Evolutionary conservation across 1,140 invertebrate species (phyloP), one percentile per base, ranked within the genome.

Genomic region (Lineus longissimus): DNA sequence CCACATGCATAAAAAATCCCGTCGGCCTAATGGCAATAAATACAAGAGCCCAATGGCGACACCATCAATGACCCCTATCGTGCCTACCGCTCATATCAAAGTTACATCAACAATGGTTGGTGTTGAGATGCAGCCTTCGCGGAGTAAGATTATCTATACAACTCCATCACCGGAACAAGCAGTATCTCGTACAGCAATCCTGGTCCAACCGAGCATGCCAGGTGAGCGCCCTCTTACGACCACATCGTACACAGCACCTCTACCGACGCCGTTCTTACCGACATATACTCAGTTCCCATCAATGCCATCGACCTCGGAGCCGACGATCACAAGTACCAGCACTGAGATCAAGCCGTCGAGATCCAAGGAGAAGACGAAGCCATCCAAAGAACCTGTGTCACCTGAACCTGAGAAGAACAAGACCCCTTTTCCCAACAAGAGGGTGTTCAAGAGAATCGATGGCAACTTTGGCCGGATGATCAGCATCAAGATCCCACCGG

Each of bases 391-490:
- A 7, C 30, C 64, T 2, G 23, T 55, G 25, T 41, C 29, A 23
- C 17, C 15, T 19, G 51, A 56, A 30, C 41, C 11, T 19, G 41
- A 25, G 33, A 45, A 25, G n/a, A 30, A 29, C 22, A 31, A 51
- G 30, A 51, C 36, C 62, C 64, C 59, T 47, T 17, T 68, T 65
- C 55, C 64, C 62, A n/a, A 11, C 33, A 36, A 36, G 33, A 36
- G 15, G 33, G 33, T 36, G 4, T 36, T 73, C 30, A 27, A 33
- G 19, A 55, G 59, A 11, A 22, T 73, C 11, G 55, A 54, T 1
- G 65, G 91, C n/a, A 88, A 86, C 0, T 90, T 91, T 65, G 93
- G 93, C 33, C 91, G 93, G 81, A 84, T 88, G 0, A 88, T 91
- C 61, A 83, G 82, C 79, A 87, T 78, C 76, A 88, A 87, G 78